Evolutionary conservation across 1,140 invertebrate genomes (phyloP).

Genomic region (Diprion similis): DNA sequence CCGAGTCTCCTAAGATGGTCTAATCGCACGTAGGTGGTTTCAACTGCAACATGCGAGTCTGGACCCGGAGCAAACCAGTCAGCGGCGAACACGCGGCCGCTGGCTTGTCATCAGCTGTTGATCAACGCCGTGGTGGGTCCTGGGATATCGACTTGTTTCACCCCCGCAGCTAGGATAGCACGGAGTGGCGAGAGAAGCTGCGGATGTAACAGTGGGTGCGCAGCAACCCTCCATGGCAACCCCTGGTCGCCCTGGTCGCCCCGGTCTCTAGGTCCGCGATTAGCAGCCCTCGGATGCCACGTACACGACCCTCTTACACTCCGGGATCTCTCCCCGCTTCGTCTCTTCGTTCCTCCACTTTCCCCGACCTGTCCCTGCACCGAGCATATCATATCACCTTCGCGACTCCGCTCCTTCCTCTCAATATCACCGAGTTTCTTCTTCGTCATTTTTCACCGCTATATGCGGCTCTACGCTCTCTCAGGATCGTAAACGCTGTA

Average conservation of each 20-base stretch:
- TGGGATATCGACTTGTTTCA: slow-evolving; percentile 21
- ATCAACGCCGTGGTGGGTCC: not conserved
- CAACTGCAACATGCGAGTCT: not conserved
- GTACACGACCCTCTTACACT: slow-evolving; percentile 32
- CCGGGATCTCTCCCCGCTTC: slow-evolving; percentile 15
- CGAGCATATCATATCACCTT: slow-evolving; percentile 1
- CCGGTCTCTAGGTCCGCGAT: slow-evolving; percentile 41
- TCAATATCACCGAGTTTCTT: not conserved
- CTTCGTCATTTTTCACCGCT: no score
- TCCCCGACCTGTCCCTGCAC: not conserved
- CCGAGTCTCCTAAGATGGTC: no score
- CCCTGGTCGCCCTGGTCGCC: slow-evolving; percentile 39
- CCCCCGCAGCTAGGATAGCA: slow-evolving; percentile 14
- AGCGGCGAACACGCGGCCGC: not conserved
- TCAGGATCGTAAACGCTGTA: no score
- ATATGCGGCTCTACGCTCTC: no score
- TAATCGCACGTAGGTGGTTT: not conserved
- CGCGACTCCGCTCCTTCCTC: not conserved
- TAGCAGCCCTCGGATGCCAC: slow-evolving; percentile 42
- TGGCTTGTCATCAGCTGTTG: slow-evolving; percentile 7
- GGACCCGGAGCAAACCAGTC: not conserved
- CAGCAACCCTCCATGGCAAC: slow-evolving; percentile 52
- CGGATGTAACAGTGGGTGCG: slow-evolving; percentile 42
- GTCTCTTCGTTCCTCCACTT: slow-evolving; percentile 15
- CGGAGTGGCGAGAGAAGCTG: slow-evolving; percentile 17